A percentile compares a stretch with the other conserved stretches of the same genome.
Evolutionary conservation across 2,797 vertebrate genomes (phyloP).

Genomic region (Cryptoprocta ferox): DNA sequence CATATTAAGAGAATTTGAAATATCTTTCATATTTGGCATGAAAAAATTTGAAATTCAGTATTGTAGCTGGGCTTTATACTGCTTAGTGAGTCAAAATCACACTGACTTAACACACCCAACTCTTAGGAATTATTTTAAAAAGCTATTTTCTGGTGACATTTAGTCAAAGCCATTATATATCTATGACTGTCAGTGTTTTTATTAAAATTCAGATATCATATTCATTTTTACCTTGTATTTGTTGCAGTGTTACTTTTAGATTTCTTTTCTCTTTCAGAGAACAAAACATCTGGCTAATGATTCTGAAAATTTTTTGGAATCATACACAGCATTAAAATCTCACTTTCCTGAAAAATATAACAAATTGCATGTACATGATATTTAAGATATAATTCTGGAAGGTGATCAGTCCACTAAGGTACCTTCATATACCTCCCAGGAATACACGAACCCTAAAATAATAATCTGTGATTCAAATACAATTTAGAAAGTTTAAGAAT

Average conservation of each 20-base stretch:
- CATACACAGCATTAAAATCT: not conserved
- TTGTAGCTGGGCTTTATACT: not conserved
- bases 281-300: not conserved
- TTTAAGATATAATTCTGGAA: not conserved
- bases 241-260: not conserved
- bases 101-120: not conserved
- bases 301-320: not conserved
- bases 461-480: not conserved
- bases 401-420: not conserved
- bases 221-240: not conserved
- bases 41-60: not conserved
- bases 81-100: not conserved
- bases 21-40: not conserved
- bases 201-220: not conserved
- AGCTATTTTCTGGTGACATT: not conserved
- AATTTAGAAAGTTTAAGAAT: not conserved
- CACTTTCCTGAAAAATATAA: not conserved
- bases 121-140: not conserved
- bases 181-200: not conserved
- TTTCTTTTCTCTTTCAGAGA: not conserved
- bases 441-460: not conserved
- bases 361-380: not conserved
- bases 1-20: not conserved
- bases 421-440: not conserved
- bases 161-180: not conserved